These are phyloP conservation scores for Micoletzkya japonica DNA, from an alignment of 2,888 invertebrate genomes.

Conservation along the genomic window DNA sequence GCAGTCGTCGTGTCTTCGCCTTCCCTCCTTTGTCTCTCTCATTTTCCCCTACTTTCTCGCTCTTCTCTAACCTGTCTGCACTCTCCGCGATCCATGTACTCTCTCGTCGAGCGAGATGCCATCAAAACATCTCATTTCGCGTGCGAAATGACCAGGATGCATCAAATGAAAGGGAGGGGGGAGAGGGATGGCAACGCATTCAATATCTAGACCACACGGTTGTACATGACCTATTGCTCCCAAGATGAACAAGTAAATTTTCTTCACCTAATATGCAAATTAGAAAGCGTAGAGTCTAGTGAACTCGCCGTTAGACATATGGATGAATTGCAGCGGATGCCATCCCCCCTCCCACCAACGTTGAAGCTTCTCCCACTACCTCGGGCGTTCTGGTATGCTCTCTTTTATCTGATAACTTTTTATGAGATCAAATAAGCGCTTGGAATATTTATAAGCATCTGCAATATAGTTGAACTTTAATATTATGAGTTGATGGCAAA, in stretches of 20 bases:
- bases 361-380: slow-evolving; percentile 15
- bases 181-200: too few species aligned
- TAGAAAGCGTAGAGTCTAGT: too few species aligned
- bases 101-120: slow-evolving; percentile 2
- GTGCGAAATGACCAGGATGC: not conserved
- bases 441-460: not conserved
- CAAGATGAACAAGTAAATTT: too few species aligned
- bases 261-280: too few species aligned
- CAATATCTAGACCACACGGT: too few species aligned
- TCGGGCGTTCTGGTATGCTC: slow-evolving; percentile 19
- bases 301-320: too few species aligned
- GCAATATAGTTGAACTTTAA: not conserved
- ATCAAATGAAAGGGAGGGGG: too few species aligned
- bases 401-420: too few species aligned
- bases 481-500: not conserved
- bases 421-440: too few species aligned
- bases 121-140: not conserved
- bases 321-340: slow-evolving; percentile 29
- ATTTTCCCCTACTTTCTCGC: slow-evolving; percentile 3
- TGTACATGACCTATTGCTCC: too few species aligned
- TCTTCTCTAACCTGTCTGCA: not conserved
- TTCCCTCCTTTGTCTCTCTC: slow-evolving; percentile 5
- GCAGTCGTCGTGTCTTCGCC: not conserved
- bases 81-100: not conserved
- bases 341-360: slow-evolving; percentile 30